A percentile compares a stretch with the other conserved stretches of the same genome.
Conservation (phyloP, 2,888 invertebrate genomes). For the Thysanoteuthis rhombus region DNA sequence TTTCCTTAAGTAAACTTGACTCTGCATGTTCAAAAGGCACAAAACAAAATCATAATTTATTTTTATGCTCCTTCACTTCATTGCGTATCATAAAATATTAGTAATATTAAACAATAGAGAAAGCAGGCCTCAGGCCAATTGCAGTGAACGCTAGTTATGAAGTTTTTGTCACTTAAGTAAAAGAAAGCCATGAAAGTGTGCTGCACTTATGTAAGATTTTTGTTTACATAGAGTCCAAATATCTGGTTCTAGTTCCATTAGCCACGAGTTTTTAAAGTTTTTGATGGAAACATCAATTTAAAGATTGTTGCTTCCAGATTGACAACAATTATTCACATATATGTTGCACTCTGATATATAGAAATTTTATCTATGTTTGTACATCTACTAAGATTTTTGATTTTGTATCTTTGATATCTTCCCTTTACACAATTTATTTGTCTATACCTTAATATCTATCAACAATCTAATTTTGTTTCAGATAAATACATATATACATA, state of each 20-base stretch:
- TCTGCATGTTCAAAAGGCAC: background rate
- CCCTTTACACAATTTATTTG: background rate
- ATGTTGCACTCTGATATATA: background rate
- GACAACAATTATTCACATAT: background rate
- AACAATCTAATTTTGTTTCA: too few species aligned
- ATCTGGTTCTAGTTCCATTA: background rate
- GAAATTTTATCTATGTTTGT: background rate
- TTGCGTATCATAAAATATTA: background rate
- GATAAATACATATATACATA: too few species aligned
- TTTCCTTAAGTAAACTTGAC: background rate
- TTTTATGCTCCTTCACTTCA: background rate
- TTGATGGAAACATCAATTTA: background rate
- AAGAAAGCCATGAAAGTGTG: background rate
- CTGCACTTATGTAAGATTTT: conserved; percentile 1
- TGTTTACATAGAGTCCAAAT: background rate
- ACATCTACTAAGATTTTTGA: background rate
- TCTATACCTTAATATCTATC: background rate
- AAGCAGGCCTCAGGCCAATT: background rate
- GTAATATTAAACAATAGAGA: background rate
- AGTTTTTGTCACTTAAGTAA: background rate
- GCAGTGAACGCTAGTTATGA: background rate
- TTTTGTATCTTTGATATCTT: background rate
- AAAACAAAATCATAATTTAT: background rate
- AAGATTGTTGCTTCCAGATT: background rate
- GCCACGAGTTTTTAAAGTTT: background rate